Base-by-base conservation (phyloP, 2,113 vertebrate species). In the Pelobates fuscus region DNA sequence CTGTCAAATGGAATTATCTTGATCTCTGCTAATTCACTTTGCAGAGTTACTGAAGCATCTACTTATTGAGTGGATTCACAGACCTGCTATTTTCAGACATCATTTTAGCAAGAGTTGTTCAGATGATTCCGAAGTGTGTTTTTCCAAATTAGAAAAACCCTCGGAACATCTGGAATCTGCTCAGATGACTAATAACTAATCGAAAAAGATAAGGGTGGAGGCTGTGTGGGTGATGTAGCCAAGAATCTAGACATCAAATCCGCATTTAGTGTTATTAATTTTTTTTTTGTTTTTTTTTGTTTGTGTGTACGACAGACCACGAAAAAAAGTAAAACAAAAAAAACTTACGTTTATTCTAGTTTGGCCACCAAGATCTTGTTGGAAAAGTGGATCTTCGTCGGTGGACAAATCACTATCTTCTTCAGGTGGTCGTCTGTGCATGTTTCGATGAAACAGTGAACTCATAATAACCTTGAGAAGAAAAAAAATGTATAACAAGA, bases 1-100 rank as follows among this genome's bases (percentile, higher is more conserved):
- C 78, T 80, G 80, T 79, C 82, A 82, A 69, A 55, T 67, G 62
- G 64, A 61, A 72, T 84, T 81, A 81, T 65, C 59, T 15, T 5
- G 78, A 78, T 71, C 78, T 80, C 82, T 81, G 80, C 83, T 78
- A 72, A 69, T 5, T 67, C 79, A 67, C 30, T 81, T 84, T 74
- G 72, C 77, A 52, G 74, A 72, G 63, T 0, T 0, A 78, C 26
- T 80, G 29, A 73, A 74, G 78, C 21, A 76, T 64, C 80, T 1
- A 2, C 74, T 71, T 77, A 79, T 23, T 59, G 82, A 78, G 27
- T 41, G 65, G 74, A 82, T 79, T 67, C 77, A 58, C 52, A 59
- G 78, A n/a, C 69, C 10, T 57, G 10, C 69, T 59, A 63, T 67
- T 55, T 3, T 0, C 25, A 75, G 44, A 6, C 58, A 67, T 61